Base-by-base conservation (phyloP, 2,888 invertebrate genomes). In the Venustoraphidia nigricollis region DNA sequence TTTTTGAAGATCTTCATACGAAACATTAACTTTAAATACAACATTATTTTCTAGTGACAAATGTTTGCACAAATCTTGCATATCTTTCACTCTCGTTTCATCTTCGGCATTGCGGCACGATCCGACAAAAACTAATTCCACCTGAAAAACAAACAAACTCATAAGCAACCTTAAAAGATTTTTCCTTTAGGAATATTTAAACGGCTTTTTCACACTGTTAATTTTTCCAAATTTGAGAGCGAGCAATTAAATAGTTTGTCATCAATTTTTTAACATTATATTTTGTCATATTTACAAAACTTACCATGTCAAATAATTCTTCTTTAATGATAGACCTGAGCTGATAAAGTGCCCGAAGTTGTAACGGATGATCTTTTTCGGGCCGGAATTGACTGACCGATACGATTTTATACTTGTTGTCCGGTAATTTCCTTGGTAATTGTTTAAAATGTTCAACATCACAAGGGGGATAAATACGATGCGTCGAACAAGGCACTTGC, bases 321-420 rank as follows among this genome's bases (percentile, higher is more conserved):
- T 87, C 85, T 45, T 81, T 72, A 1, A 88, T 68, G 45, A 85
- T 70, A 49, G 81, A 82, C 48, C 94, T 68, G 13, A 95, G 73
- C 63, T 87, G 83, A 59, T 88, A 90, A 69, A 91, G 72, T 0
- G 85, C 77, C 60, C 86, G 81, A 50, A 99, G 67, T 75, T 97
- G 96, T 45, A 97, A 70, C 0, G 86, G 83, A 62, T 99, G 98
- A 66, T 98, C 89, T 67, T 99, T 98, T 69, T 99, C 98, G 0
- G 95, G 96, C 2, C 97, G 74, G 70, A 96, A 98, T 69, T 98
- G 98, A 0, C 90, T 92, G 41, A 99, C 77, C 0, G 96, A 94
- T 46, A 98, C 67, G 50, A 98, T 86, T 17, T 78, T 71, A 53
- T 84, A 81, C 51, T 68, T 69, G 41, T 75, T 67, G 1, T 74